Evolutionary conservation across 2,888 invertebrate genomes (phyloP), one percentile per base, ranked within the genome.

Genomic region (Catocala nupta): DNA sequence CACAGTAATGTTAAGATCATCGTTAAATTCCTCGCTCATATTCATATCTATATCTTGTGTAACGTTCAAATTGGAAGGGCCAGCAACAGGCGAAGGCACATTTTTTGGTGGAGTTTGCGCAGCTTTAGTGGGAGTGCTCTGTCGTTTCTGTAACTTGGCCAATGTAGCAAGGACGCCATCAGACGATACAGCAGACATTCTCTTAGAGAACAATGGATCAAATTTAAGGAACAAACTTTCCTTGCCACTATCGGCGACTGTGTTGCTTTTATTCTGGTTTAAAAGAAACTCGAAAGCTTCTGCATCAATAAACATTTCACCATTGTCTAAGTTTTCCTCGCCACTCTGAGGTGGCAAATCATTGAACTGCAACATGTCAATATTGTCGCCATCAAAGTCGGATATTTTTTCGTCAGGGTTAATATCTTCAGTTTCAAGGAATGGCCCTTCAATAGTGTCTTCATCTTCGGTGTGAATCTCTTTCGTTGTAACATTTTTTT

Each of bases 181-280:
- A 6, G 90, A 86, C 5, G 77, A 62, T 33, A 77, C 55, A 45
- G 74, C 59, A 4, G 93, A 91, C 58, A 90, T 81, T 74, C 88
- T 84, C 70, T 89, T 90, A 6, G 93, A 89, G 75, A 92, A 94
- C 48, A 94, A 80, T 12, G 94, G 94, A 78, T 94, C 94, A 65
- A 94, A 94, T 73, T 94, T 94, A 5, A 94, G 77, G 67, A 94
- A 94, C 51, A 94, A 80, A 66, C 94, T 94, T 81, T 94, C 94
- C 84, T 93, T 94, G 5, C 93, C 94, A 69, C 90, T 92, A 45
- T 94, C 91, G 4, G 82, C 74, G 39, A 92, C 88, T 7, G 87
- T 80, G 74, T 89, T 90, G 49, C 79, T 81, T 70, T 89, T 84
- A 70, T 93, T 93, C 73, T 94, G 89, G 74, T 93, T 94, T 25